phyloP scores from a whole-genome alignment of 2,113 vertebrate genomes.

The Aix galericulata region DNA sequence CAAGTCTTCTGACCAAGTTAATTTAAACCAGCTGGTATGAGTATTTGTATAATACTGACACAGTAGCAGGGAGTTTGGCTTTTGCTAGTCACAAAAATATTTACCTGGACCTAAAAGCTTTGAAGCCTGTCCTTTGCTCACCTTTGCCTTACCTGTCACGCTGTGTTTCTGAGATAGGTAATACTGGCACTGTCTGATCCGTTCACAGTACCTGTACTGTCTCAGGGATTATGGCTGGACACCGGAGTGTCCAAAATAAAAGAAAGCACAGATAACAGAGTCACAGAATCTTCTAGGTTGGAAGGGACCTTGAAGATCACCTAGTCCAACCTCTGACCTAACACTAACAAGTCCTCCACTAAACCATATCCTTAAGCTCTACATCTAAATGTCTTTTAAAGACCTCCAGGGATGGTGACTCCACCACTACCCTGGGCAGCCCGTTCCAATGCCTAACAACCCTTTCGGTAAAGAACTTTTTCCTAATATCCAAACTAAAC shows the following conservation, averaged over 20 bases:
- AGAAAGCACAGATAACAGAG: not conserved
- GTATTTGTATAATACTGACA: not conserved
- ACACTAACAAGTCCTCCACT: too few relatives aligned
- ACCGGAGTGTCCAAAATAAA: not conserved
- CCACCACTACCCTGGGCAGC: too few relatives aligned
- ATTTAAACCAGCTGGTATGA: not conserved
- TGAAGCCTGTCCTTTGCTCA: not conserved
- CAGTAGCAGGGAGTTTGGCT: not conserved
- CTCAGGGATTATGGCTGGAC: not conserved
- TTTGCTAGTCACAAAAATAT: not conserved
- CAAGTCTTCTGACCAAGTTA: not conserved
- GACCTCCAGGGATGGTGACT: too few relatives aligned
- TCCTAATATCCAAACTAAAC: too few relatives aligned
- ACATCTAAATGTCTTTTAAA: too few relatives aligned
- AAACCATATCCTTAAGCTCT: too few relatives aligned
- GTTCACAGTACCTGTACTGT: not conserved
- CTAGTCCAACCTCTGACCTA: too few relatives aligned
- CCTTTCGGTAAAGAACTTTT: too few relatives aligned
- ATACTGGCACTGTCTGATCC: not conserved
- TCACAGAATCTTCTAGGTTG: too few relatives aligned
- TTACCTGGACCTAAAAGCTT: not conserved
- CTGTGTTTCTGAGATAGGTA: not conserved
- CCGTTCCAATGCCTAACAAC: too few relatives aligned
- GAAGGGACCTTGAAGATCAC: too few relatives aligned
- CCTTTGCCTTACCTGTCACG: not conserved